Evolutionary conservation across 2,888 invertebrate genomes (phyloP), one percentile per base, ranked within the genome.

Genomic region (Drosophila macrospina): DNA sequence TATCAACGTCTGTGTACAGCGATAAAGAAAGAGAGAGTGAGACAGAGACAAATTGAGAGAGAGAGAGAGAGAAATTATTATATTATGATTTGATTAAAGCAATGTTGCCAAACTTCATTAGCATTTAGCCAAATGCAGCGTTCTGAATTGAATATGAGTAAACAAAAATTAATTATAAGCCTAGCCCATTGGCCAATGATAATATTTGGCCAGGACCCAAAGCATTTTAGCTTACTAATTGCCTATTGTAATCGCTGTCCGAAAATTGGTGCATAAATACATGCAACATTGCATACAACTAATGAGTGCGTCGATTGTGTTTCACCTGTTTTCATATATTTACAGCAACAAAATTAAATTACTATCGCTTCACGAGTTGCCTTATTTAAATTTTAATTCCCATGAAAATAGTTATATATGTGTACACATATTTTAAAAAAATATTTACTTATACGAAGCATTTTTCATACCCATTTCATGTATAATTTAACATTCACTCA

Each of bases 101-200:
- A 26, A 30, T 45, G 72, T 68, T 76, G 65, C 63, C 57, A 63
- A 60, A 72, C 73, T 80, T 59, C 64, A 48, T 60, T 47, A 52
- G 48, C 65, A 77, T 69, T 76, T 85, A 69, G 79, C 79, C 62
- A 69, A 78, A 70, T 73, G 63, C 59, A 66, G 77, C 63, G 64
- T 39, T 62, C 45, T 66, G 50, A 75, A 69, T 78, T 69, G 56
- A 63, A 78, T 61, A 39, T 47, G 15, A 7, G 50, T 69, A 74
- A 78, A 75, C 64, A 74, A 42, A 69, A 79, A 85, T 82, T 79
- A 88, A 82, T 82, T 88, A 80, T 52, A 80, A 88, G 69, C 68
- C 57, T 51, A 61, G 63, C 80, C 55, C 36, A 44, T 51, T 41
- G 52, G 39, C 28, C 45, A 24, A 47, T 55, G 39, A 61, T 57